Percentiles rank a stretch among this genome's conserved stretches.
phyloP scores from a whole-genome alignment of 1,140 invertebrate genomes.

The Ostrea edulis region DNA sequence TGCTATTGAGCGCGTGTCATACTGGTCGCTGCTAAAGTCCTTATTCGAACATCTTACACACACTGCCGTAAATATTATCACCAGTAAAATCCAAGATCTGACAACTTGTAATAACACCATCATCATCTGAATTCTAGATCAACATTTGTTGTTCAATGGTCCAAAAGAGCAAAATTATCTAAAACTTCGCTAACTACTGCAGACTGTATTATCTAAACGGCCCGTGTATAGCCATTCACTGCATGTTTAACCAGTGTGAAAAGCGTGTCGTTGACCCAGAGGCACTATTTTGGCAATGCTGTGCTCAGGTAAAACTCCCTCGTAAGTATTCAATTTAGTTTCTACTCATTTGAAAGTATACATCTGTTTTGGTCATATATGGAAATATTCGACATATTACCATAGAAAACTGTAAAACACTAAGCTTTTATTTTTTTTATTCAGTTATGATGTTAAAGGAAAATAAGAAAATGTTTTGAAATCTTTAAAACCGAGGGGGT shows the following conservation, averaged over 20 bases:
- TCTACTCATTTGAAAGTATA: neutral
- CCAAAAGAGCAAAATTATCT: neutral
- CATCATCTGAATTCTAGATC: constrained; percentile 25
- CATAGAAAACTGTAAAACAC: neutral
- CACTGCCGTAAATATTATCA: neutral
- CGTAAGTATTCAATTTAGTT: neutral
- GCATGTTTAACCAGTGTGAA: constrained; percentile 38
- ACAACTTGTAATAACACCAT: constrained; percentile 21
- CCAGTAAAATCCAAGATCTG: neutral
- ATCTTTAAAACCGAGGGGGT: constrained; percentile 1
- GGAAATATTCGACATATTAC: neutral
- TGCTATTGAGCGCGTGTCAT: neutral
- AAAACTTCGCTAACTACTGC: constrained; percentile 17
- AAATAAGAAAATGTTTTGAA: neutral
- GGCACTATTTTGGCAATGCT: constrained; percentile 36
- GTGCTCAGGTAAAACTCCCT: constrained; percentile 22
- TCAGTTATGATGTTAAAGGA: neutral
- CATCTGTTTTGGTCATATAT: neutral
- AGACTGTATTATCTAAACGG: constrained; percentile 33
- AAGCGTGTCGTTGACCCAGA: constrained; percentile 37
- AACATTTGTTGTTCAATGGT: constrained; percentile 30
- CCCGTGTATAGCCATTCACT: constrained; percentile 32
- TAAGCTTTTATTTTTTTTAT: neutral
- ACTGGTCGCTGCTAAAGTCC: constrained; percentile 27
- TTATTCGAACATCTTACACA: neutral